Conservation (phyloP, 2,888 invertebrate species). For the Eulithis testata region DNA sequence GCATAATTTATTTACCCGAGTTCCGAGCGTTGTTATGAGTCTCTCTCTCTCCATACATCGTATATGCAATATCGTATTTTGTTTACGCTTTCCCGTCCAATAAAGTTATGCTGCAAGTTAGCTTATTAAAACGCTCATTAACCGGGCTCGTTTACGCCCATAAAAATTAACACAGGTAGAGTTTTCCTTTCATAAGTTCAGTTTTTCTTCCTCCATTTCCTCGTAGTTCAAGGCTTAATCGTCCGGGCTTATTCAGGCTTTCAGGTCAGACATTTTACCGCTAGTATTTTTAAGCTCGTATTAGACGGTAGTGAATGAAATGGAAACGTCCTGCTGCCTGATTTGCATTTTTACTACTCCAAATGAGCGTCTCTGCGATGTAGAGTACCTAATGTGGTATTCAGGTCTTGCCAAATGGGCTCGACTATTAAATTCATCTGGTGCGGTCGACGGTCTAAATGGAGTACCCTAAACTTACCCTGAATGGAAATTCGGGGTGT, state of each 20-base stretch:
- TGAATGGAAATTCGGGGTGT: constrained; percentile 51
- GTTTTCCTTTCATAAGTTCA: constrained; percentile 35
- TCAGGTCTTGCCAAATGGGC: constrained; percentile 47
- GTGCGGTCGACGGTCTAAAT: constrained; percentile 46
- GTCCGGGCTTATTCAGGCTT: constrained; percentile 33
- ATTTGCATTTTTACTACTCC: constrained; percentile 28
- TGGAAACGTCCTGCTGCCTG: constrained; percentile 16
- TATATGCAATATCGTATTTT: constrained; percentile 36
- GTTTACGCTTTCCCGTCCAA: constrained; percentile 24
- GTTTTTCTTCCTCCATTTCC: constrained; percentile 30
- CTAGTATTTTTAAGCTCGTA: constrained; percentile 23
- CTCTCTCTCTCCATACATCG: constrained; percentile 29
- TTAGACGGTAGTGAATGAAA: constrained; percentile 15
- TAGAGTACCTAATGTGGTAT: constrained; percentile 22
- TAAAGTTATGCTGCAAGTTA: constrained; percentile 27
- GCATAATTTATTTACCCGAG: constrained; percentile 44
- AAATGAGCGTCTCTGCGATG: constrained; percentile 24
- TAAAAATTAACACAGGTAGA: constrained; percentile 34
- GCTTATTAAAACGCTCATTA: constrained; percentile 24
- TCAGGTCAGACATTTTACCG: constrained; percentile 30
- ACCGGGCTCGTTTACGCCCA: constrained; percentile 19
- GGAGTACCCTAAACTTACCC: constrained; percentile 53
- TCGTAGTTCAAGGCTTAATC: constrained; percentile 34
- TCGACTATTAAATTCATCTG: constrained; percentile 57
- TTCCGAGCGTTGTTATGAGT: constrained; percentile 30